phyloP scores from a whole-genome alignment of 1,140 invertebrate species.

The Drosophila mayri region DNA sequence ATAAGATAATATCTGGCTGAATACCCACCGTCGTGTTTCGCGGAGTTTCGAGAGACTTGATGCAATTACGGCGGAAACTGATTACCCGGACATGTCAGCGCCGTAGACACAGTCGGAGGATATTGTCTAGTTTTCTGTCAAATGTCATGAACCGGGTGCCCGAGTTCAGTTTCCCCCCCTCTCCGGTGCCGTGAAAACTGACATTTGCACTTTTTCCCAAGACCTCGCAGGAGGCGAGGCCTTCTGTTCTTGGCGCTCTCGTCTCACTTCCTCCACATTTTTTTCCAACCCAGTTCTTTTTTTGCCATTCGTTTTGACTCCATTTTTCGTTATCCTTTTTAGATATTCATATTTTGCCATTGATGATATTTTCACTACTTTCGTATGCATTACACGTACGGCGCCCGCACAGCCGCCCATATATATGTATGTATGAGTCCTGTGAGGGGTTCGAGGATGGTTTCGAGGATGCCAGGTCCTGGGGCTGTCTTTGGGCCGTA shows the following conservation, averaged over 20 bases:
- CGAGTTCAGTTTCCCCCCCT: conserved; percentile 15
- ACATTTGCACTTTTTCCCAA: conserved; percentile 78
- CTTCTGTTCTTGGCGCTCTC: conserved; percentile 9
- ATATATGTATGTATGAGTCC: conserved; percentile 12
- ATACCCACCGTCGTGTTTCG: conserved; percentile 4
- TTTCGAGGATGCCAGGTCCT: conserved; percentile 35
- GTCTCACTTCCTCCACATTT: conserved; percentile 9
- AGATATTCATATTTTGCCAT: conserved; percentile 83
- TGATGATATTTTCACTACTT: conserved; percentile 83
- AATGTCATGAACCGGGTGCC: conserved; percentile 53
- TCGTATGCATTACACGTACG: conserved; percentile 81
- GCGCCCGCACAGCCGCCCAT: conserved; percentile 42
- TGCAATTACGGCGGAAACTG: conserved; percentile 53
- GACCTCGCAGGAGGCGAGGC: background rate
- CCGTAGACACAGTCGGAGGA: conserved; percentile 8
- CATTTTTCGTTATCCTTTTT: conserved; percentile 80
- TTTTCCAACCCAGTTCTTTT: conserved; percentile 19
- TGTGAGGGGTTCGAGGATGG: background rate
- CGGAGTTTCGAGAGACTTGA: conserved; percentile 22
- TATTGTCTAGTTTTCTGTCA: conserved; percentile 63
- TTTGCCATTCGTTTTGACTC: conserved; percentile 48
- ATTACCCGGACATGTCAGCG: conserved; percentile 41
- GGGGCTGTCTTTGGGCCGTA: conserved; percentile 58
- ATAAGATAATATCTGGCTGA: conserved; percentile 31
- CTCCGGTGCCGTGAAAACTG: conserved; percentile 42